Percentiles rank a stretch among this genome's conserved stretches.
phyloP scores from a whole-genome alignment of 2,888 invertebrate genomes.

The Linnaemya vulpina region DNA sequence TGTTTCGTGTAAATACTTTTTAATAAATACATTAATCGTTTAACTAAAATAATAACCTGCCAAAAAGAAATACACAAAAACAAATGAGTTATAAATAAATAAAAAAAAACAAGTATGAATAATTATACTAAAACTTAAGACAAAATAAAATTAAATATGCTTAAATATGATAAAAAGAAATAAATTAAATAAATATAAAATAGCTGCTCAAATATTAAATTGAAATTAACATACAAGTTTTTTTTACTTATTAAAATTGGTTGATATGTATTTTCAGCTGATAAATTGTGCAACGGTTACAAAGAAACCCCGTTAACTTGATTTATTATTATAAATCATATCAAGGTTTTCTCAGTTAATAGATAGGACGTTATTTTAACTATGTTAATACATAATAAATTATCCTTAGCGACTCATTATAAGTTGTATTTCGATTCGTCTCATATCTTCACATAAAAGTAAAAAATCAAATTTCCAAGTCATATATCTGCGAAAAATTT shows the following conservation, averaged over 20 bases:
- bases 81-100: slow-evolving; percentile 51
- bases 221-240: slow-evolving; percentile 13
- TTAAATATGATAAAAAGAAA: slow-evolving; percentile 26
- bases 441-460: neutral
- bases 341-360: neutral
- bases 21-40: slow-evolving; percentile 53
- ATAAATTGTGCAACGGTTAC: neutral
- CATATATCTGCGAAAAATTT: slow-evolving; percentile 24
- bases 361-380: neutral
- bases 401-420: neutral
- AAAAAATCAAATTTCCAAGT: slow-evolving; percentile 6
- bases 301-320: slow-evolving; percentile 2
- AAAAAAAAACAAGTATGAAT: slow-evolving; percentile 33
- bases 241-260: neutral
- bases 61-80: slow-evolving; percentile 28
- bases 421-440: neutral
- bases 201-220: slow-evolving; percentile 40
- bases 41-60: slow-evolving; percentile 47
- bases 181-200: slow-evolving; percentile 40
- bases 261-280: neutral
- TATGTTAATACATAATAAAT: neutral
- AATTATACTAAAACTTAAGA: slow-evolving; percentile 57
- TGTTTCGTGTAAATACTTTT: slow-evolving; percentile 53
- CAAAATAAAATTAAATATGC: slow-evolving; percentile 21
- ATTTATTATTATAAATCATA: neutral